A percentile compares a stretch with the other conserved stretches of the same genome.
Evolutionary conservation across 2,888 invertebrate genomes (phyloP).

Genomic region (Synanthedon andrenaeformis): DNA sequence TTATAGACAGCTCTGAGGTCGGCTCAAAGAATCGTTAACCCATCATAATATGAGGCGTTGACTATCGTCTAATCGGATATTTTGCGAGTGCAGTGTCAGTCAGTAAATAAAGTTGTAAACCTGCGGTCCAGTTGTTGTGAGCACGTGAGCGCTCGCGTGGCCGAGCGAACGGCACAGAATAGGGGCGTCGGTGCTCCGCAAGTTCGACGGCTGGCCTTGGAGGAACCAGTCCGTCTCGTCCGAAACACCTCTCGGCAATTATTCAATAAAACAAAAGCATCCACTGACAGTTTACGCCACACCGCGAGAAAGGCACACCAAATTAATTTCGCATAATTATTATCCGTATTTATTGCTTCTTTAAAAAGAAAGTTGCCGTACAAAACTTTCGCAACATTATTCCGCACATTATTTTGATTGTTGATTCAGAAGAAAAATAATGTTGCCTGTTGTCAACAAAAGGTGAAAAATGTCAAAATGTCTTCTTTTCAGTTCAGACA

Average conservation of each 20-base stretch:
- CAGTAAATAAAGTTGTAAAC: not conserved
- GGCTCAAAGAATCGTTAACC: no score
- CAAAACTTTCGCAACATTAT: not conserved
- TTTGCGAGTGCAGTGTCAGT: not conserved
- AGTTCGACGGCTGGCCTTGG: constrained; percentile 69
- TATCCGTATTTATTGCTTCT: constrained; percentile 23
- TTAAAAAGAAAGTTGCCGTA: constrained; percentile 3
- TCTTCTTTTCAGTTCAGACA: no score
- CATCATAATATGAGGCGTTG: no score
- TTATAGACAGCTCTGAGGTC: no score
- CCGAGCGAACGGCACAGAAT: constrained; percentile 17
- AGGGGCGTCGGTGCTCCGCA: constrained; percentile 40
- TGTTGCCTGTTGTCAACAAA: no score
- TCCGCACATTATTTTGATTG: not conserved
- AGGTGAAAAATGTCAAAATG: no score
- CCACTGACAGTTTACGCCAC: constrained; percentile 54
- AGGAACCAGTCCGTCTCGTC: constrained; percentile 63
- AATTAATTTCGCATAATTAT: constrained; percentile 46
- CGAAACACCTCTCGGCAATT: constrained; percentile 68
- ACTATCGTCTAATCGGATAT: not conserved
- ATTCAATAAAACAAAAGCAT: constrained; percentile 69
- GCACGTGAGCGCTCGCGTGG: not conserved
- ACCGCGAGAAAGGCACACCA: constrained; percentile 40
- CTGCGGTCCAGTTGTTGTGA: no score
- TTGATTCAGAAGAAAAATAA: not conserved